Conservation (phyloP, 2,797 vertebrate species). For the Poecile montanus region DNA sequence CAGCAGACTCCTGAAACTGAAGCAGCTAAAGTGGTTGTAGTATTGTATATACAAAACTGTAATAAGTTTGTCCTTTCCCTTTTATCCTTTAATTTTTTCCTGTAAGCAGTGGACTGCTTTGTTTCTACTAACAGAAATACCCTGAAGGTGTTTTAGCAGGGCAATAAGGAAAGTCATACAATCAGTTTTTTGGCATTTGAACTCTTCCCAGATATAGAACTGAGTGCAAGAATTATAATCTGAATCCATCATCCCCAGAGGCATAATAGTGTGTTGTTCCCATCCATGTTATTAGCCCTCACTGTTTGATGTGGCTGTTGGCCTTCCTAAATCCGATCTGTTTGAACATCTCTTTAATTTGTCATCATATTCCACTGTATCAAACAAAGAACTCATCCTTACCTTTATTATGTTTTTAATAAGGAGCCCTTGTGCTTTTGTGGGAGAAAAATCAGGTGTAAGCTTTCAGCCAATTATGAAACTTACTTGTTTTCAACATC, state of each 20-base stretch:
- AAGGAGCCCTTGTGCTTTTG: not conserved
- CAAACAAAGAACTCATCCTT: not conserved
- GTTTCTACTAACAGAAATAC: not conserved
- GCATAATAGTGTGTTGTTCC: not conserved
- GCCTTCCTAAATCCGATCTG: conserved; percentile 1
- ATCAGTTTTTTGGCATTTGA: not conserved
- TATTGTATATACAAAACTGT: not conserved
- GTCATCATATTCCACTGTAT: not conserved
- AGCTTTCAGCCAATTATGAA: conserved; percentile 18
- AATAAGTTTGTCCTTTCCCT: not conserved
- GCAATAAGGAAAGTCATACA: not conserved
- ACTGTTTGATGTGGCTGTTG: not conserved
- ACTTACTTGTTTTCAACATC: not conserved
- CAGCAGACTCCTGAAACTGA: not conserved
- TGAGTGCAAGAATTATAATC: not conserved
- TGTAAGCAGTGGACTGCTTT: not conserved
- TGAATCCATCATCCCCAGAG: not conserved
- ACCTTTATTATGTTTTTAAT: conserved; percentile 41
- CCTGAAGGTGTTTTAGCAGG: not conserved
- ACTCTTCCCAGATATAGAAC: not conserved
- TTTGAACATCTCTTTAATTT: conserved; percentile 34
- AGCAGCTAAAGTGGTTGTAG: not conserved
- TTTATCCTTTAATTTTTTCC: not conserved
- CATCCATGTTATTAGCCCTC: not conserved
- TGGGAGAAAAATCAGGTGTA: not conserved